Evolutionary conservation across 2,888 invertebrate species (phyloP).

Genomic region (Bombyx huttoni): DNA sequence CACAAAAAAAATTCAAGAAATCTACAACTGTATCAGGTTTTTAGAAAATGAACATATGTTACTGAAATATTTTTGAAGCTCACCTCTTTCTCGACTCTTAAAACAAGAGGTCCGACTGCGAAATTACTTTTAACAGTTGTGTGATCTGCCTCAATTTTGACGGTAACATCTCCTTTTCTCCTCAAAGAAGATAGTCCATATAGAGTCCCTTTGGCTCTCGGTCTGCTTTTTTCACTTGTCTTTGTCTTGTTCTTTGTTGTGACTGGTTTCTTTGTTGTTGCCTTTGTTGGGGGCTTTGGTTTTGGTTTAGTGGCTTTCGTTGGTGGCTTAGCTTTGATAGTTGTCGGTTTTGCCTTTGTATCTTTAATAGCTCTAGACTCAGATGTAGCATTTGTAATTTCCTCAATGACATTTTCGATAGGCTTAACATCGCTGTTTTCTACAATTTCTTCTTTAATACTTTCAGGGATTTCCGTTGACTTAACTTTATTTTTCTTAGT

Average conservation of each 20-base stretch:
- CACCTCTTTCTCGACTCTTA: slow-evolving; percentile 85
- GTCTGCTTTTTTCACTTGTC: slow-evolving; percentile 62
- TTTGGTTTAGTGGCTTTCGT: slow-evolving; percentile 35
- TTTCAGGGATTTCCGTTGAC: slow-evolving; percentile 25
- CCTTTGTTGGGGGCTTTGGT: slow-evolving; percentile 46
- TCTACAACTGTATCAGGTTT: neutral
- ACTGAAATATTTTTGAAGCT: slow-evolving; percentile 3
- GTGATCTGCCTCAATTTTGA: slow-evolving; percentile 83
- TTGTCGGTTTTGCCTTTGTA: slow-evolving; percentile 46
- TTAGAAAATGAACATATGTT: neutral
- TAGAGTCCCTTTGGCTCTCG: slow-evolving; percentile 82
- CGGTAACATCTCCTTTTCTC: slow-evolving; percentile 84
- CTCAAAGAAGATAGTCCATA: slow-evolving; percentile 85
- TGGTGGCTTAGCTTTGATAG: slow-evolving; percentile 31
- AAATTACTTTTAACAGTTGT: slow-evolving; percentile 89
- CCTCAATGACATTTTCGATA: slow-evolving; percentile 14
- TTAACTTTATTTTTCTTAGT: slow-evolving; percentile 27
- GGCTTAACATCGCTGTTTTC: slow-evolving; percentile 24
- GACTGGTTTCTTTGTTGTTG: slow-evolving; percentile 42
- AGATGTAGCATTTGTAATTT: slow-evolving; percentile 10
- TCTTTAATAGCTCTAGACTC: slow-evolving; percentile 48
- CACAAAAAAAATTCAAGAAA: neutral
- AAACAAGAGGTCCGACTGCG: slow-evolving; percentile 82
- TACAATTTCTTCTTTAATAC: slow-evolving; percentile 27
- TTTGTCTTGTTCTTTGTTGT: slow-evolving; percentile 48